Evolutionary conservation across 2,888 invertebrate genomes (phyloP).

Genomic region (Gymnoscelis rufifasciata): DNA sequence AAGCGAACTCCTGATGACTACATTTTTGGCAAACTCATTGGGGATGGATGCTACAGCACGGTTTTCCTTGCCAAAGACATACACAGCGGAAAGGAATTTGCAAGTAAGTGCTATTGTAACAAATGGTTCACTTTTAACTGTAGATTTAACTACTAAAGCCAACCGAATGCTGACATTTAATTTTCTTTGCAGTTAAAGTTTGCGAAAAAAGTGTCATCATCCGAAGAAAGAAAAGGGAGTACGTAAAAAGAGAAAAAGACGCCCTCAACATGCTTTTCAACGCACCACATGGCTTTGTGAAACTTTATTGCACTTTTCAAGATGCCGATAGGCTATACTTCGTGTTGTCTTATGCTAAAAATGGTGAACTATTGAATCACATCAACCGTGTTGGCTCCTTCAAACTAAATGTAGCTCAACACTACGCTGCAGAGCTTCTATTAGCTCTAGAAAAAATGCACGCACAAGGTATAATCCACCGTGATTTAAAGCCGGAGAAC

Average conservation of each 20-base stretch:
- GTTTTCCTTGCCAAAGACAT: conserved; percentile 97
- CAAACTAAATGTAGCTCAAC: conserved; percentile 91
- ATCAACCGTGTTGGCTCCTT: conserved; percentile 95
- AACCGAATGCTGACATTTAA: conserved; percentile 10
- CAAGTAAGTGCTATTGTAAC: conserved; percentile 86
- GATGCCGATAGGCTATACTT: conserved; percentile 95
- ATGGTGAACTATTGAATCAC: conserved; percentile 95
- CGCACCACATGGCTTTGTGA: conserved; percentile 92
- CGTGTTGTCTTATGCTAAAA: conserved; percentile 95
- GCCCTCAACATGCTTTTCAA: conserved; percentile 91
- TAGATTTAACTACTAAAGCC: not conserved
- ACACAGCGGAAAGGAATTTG: conserved; percentile 92
- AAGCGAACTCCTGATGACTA: conserved; percentile 92
- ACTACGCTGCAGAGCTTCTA: conserved; percentile 96
- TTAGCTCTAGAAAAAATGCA: conserved; percentile 95
- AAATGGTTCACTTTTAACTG: not conserved
- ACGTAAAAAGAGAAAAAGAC: conserved; percentile 96
- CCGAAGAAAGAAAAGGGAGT: conserved; percentile 94
- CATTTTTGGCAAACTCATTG: conserved; percentile 96
- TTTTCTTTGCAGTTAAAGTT: conserved; percentile 91
- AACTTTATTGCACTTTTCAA: conserved; percentile 97
- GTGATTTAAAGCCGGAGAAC: conserved; percentile 99
- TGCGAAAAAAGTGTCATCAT: conserved; percentile 96
- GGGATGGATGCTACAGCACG: conserved; percentile 98
- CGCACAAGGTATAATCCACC: conserved; percentile 92